Conservation (phyloP, 2,113 vertebrate species). For the Aphyosemion australe region DNA sequence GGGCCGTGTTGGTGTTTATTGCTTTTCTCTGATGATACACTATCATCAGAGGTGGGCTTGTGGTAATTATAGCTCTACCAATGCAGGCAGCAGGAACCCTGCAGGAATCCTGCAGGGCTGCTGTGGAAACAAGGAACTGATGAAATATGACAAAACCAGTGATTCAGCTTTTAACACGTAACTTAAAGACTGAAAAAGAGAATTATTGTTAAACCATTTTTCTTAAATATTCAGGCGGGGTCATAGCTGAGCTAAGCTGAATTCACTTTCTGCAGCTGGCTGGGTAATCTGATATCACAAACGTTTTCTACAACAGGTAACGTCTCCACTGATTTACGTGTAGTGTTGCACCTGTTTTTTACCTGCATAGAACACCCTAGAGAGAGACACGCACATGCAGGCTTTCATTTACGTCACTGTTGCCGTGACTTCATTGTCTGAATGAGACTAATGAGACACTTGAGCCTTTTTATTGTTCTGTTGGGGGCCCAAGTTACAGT, state of each 20-base stretch:
- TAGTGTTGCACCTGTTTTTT: conserved; percentile 20
- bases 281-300: not conserved
- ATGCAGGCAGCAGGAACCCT: conserved; percentile 44
- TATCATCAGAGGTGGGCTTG: conserved; percentile 64
- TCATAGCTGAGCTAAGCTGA: not conserved
- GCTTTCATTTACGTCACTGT: conserved; percentile 28
- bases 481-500: no score
- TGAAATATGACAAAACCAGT: conserved; percentile 30
- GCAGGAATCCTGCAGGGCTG: conserved; percentile 36
- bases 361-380: not conserved
- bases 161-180: conserved; percentile 14
- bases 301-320: not conserved
- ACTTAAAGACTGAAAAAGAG: conserved; percentile 10
- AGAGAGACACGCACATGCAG: conserved; percentile 13
- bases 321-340: conserved; percentile 6
- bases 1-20: conserved; percentile 56
- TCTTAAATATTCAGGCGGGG: no score
- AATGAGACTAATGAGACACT: conserved; percentile 36
- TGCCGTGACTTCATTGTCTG: conserved; percentile 45
- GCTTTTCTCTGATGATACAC: conserved; percentile 55
- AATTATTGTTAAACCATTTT: not conserved
- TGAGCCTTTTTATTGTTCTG: no score
- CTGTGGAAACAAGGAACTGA: conserved; percentile 52
- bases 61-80: conserved; percentile 66
- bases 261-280: not conserved